Conservation (phyloP, 2,888 invertebrate genomes). For the Amiota communis region DNA sequence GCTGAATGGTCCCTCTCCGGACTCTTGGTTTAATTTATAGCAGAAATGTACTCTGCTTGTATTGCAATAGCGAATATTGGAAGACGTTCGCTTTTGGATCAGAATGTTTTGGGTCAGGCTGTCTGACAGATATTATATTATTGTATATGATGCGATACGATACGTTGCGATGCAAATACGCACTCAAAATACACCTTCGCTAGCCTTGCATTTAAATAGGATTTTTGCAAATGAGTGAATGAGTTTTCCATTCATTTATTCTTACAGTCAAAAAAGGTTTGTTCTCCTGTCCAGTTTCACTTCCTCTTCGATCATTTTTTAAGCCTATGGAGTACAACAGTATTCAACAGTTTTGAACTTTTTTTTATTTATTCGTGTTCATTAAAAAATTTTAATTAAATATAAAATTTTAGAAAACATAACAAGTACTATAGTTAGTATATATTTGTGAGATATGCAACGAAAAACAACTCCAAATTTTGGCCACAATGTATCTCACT, state of each 20-base stretch:
- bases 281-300: no score
- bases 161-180: constrained; percentile 39
- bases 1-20: constrained; percentile 56
- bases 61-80: constrained; percentile 13
- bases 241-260: constrained; percentile 12
- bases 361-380: no score
- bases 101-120: constrained; percentile 39
- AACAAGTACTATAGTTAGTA: no score
- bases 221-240: constrained; percentile 42
- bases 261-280: not conserved
- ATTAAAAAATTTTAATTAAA: no score
- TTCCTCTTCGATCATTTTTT: no score
- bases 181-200: constrained; percentile 29
- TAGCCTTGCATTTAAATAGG: constrained; percentile 48
- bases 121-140: constrained; percentile 39
- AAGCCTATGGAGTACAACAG: no score
- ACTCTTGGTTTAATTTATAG: constrained; percentile 66
- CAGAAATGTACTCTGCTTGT: constrained; percentile 42
- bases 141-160: no score
- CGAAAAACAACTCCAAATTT: no score
- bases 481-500: not conserved
- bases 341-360: no score
- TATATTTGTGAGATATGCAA: no score
- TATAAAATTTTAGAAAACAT: no score
- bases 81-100: no score